Evolutionary conservation across 1,140 invertebrate species (phyloP), one percentile per base, ranked within the genome.

Genomic region (Eurosta solidaginis): DNA sequence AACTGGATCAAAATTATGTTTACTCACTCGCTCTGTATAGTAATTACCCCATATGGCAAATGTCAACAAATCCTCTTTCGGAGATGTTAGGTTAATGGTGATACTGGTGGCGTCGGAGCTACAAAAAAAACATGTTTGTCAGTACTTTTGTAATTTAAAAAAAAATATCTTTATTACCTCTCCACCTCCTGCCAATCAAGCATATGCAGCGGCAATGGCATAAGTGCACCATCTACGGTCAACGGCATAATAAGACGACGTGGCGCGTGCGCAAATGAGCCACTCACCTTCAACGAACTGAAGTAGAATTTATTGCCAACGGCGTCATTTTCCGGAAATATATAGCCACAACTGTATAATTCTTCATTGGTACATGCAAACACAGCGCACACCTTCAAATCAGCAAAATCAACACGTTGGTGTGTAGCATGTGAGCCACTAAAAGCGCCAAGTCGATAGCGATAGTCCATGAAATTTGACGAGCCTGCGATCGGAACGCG

Each of bases 371-470:
- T 76, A 75, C 89, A 90, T 74, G 87, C 81, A 36, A 90, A 85
- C 17, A 90, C 12, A 1, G 88, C 86, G 68, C 89, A 90, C 5
- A 87, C 74, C 76, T 88, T 87, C 40, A 88, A 74, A 25, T 86
- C 84, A n/a, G 82, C 86, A 14, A 86, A 82, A 27, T 83, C 86
- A 22, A 86, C 79, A 3, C 78, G 78, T 50, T 86, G 80, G 17
- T 82, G 40, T 0, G 78, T 76, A 0, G 85, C 82, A 29, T 84
- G 79, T 6, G 82, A 54, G 78, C 84, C 84, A 47, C 83, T 84
- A 76, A 89, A 90, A 25, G 82, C 88, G 12, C 80, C 88, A 7
- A 88, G 74, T 9, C 89, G 82, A 79, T 90, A 90, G 27, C 83
- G 83, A 79, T 86, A 87, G n/a, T 52, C 40, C 2, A 7, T 29